These are phyloP conservation scores for Neoscelio sp. DNA, from an alignment of 2,888 invertebrate genomes.

Conservation along the genomic window DNA sequence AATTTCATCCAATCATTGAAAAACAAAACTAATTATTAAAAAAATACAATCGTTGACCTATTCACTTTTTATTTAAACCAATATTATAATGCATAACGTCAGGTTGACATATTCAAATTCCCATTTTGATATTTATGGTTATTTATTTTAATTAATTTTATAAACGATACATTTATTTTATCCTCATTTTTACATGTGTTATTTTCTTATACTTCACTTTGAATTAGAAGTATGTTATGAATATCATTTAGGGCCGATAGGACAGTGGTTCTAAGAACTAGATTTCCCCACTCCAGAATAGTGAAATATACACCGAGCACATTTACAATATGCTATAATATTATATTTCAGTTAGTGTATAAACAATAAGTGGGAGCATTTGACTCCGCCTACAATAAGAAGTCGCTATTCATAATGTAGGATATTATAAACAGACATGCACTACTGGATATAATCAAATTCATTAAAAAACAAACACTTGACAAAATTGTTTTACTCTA, in stretches of 20 bases:
- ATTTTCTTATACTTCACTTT: conserved; percentile 9
- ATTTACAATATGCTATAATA: conserved; percentile 44
- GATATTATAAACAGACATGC: conserved; percentile 45
- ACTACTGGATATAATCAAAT: conserved; percentile 41
- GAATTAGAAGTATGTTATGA: conserved; percentile 34
- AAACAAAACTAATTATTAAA: no score
- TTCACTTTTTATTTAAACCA: no score
- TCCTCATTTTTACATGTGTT: neutral
- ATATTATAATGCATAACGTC: no score
- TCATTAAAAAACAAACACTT: conserved; percentile 42
- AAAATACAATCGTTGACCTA: no score
- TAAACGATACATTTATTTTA: no score
- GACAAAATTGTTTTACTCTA: conserved; percentile 6
- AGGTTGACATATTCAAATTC: no score
- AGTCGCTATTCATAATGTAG: conserved; percentile 35
- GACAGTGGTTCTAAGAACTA: conserved; percentile 12
- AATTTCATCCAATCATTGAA: no score
- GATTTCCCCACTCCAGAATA: no score
- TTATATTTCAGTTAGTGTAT: conserved; percentile 41
- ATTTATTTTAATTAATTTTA: no score
- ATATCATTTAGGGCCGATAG: conserved; percentile 20
- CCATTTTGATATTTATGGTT: no score
- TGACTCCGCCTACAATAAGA: conserved; percentile 35
- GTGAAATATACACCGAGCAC: no score
- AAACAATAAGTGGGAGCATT: conserved; percentile 47